Conservation (phyloP, 2,113 vertebrate species). For the Gavialis gangeticus region DNA sequence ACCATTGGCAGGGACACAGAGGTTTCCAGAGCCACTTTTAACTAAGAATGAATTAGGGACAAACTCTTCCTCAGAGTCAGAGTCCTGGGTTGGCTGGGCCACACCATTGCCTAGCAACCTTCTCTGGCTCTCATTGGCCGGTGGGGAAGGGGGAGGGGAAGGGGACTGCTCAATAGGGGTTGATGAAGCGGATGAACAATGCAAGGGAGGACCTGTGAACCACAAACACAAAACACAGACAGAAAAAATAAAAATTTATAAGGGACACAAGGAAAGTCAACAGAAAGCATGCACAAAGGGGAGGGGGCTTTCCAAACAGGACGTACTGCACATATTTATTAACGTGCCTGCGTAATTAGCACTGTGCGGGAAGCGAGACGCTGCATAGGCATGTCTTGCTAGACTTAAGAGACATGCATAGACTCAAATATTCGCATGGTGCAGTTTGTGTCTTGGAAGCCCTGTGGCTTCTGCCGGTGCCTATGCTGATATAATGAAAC, state of each 20-base stretch:
- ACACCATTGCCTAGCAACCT: constrained; percentile 97
- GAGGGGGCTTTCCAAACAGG: background rate
- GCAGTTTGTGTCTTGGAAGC: background rate
- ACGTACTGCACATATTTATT: constrained; percentile 52
- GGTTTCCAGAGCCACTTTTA: constrained; percentile 94
- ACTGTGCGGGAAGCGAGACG: background rate
- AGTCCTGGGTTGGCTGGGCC: constrained; percentile 93
- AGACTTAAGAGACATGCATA: no score
- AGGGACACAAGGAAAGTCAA: constrained; percentile 64
- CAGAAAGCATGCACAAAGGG: constrained; percentile 3
- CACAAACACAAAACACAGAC: constrained; percentile 89
- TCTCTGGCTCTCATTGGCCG: constrained; percentile 95
- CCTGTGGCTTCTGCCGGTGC: background rate
- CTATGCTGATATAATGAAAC: rapidly evolving
- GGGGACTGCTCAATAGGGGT: constrained; percentile 93
- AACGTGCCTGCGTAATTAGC: background rate
- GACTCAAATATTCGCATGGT: background rate
- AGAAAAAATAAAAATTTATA: constrained; percentile 78
- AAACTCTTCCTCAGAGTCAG: constrained; percentile 98
- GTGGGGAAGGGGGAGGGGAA: constrained; percentile 90
- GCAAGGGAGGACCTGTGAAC: constrained; percentile 93
- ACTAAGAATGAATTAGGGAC: constrained; percentile 97
- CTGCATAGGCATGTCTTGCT: background rate
- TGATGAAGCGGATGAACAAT: constrained; percentile 94
- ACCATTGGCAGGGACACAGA: constrained; percentile 91